Evolutionary conservation across 2,113 vertebrate species (phyloP), one percentile per base, ranked within the genome.

Genomic region (Alaudala cheleensis): DNA sequence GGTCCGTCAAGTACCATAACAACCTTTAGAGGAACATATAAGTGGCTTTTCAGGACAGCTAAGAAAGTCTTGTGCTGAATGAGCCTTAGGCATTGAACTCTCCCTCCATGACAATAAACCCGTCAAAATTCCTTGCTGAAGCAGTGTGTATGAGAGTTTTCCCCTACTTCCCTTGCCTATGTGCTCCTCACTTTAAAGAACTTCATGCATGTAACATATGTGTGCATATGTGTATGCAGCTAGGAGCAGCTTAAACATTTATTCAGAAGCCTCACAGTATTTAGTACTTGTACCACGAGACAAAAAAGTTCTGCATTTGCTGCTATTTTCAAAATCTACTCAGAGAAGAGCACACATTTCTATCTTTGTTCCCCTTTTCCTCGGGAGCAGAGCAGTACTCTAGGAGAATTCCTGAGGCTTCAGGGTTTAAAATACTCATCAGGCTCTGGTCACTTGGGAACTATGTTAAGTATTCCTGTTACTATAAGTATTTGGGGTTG

Each of bases 401-500:
- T 42, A 84, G 82, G 81, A 95, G 81, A 95, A 95, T 95, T 95
- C 83, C 71, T 34, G 45, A 79, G 86, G 37, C 83, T 79, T 86
- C 81, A 33, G 76, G 50, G 51, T 95, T 97, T 95, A 95, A 95
- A 96, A 97, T 95, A 92, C 82, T 92, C 66, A 14, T 83, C 90
- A 85, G 66, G 69, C 79, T 93, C 76, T 3, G 7, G 50, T 93
- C 79, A 0, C 91, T 95, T 94, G 94, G 88, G 94, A 97, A 96
- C 86, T 97, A 97, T 97, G 93, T 81, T 80, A 97, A 96, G 85
- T 51, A 97, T 96, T 96, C 78, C 79, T 87, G 92, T 81, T 92
- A 71, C 94, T 93, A 54, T 47, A 95, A 95, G 69, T 89, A 86
- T 93, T 79, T 71, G 50, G 77, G 34, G 62, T 69, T 88, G 60